Evolutionary conservation across 2,888 invertebrate species (phyloP), one percentile per base, ranked within the genome.

Genomic region (Diachrysia chrysitis): DNA sequence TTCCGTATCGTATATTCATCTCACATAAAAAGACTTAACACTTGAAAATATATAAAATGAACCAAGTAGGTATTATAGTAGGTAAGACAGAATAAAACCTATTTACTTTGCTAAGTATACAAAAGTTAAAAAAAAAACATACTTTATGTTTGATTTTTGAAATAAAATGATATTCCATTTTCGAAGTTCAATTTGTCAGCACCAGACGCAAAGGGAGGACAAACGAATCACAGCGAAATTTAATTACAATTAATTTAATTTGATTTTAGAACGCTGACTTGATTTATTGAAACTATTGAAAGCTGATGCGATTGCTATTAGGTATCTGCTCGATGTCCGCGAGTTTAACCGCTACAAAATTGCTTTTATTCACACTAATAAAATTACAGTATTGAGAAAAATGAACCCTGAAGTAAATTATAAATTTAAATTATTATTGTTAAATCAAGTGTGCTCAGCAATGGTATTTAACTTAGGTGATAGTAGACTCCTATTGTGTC

Each of bases 231-330:
- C 65, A 71, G 48, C 54, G 14, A n/a, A 55, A 48, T 62, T 64
- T 76, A 54, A 76, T 76, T 64, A 71, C 72, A 29, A 60, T 71
- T 64, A 59, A 75, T 63, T 67, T 48, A 42, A 63, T 64, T 75
- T 64, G 61, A 75, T 71, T 75, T 71, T 75, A 72, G 68, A 71
- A 65, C 71, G 63, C 54, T 32, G 25, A 29, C 62, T 55, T 61
- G 48, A 66, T 63, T 71, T 59, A 75, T 75, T 69, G 63, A 59
- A 60, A 72, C 54, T 37, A 64, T 61, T 55, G 56, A 64, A 72
- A 66, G 54, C 60, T 51, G 68, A 64, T 71, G 58, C 71, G 51
- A 57, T 48, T 25, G 54, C 63, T 12, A 21, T 51, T 19, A n/a
- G n/a, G n/a, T n/a, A 21, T 51, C 48, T 21, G 19, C 17, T 48